Conservation (phyloP, 2,797 vertebrate genomes). For the Tachyglossus aculeatus region DNA sequence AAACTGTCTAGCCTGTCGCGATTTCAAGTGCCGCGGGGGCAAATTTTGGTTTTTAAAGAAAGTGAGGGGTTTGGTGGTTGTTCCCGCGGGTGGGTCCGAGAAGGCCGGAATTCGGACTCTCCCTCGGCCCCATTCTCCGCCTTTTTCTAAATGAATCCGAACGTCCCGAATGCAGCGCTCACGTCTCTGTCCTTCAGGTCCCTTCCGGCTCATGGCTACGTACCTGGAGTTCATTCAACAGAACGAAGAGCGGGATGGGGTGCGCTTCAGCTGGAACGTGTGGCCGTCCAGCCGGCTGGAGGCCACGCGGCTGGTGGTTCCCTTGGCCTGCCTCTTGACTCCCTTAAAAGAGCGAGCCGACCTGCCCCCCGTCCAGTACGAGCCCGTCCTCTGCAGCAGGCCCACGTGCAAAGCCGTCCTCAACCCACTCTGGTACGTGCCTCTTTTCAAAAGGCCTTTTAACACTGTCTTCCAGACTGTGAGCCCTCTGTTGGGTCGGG, state of each 20-base stretch:
- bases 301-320: constrained; percentile 93
- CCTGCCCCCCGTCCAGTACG: constrained; percentile 93
- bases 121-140: no score
- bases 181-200: constrained; percentile 40
- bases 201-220: constrained; percentile 80
- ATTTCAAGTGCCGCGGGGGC: no score
- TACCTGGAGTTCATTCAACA: constrained; percentile 98
- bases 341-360: constrained; percentile 92
- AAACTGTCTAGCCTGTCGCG: no score
- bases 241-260: constrained; percentile 94
- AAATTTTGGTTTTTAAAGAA: no score
- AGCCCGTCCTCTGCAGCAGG: constrained; percentile 93
- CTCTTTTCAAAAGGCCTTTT: no score
- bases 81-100: no score
- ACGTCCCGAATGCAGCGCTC: no score
- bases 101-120: no score
- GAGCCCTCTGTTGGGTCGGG: no score
- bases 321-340: constrained; percentile 93
- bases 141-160: no score
- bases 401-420: constrained; percentile 94
- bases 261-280: constrained; percentile 98
- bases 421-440: constrained; percentile 96
- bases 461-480: no score
- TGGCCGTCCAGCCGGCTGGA: constrained; percentile 97
- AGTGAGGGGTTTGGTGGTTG: no score